phyloP scores from a whole-genome alignment of 2,797 vertebrate species.

The Sylvia borin region DNA sequence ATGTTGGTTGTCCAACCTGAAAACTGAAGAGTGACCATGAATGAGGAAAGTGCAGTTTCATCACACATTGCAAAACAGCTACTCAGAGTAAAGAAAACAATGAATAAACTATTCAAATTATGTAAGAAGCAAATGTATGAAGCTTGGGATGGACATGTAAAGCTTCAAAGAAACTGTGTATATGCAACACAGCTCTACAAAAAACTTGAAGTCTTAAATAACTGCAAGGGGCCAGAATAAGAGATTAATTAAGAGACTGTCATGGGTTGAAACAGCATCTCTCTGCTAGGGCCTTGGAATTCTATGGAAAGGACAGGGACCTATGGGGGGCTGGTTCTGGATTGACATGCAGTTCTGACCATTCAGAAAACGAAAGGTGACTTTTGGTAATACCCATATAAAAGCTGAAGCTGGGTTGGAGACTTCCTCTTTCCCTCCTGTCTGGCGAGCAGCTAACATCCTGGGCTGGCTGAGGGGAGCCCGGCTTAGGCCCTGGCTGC shows the following conservation, averaged over 20 bases:
- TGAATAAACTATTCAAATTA: neutral
- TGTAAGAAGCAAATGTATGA: neutral
- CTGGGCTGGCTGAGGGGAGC: too few species aligned
- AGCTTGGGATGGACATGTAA: neutral
- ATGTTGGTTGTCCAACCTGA: constrained; percentile 93
- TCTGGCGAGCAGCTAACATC: too few species aligned
- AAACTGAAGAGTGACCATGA: constrained; percentile 77
- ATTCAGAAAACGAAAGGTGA: too few species aligned
- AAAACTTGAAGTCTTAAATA: neutral
- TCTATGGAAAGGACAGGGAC: too few species aligned
- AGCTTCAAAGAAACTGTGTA: neutral
- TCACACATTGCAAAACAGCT: neutral
- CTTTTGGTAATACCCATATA: too few species aligned
- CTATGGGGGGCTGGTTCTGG: too few species aligned
- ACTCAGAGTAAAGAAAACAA: neutral
- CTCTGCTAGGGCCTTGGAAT: too few species aligned
- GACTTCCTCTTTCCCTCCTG: too few species aligned
- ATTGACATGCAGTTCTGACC: too few species aligned
- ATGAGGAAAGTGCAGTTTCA: constrained; percentile 18
- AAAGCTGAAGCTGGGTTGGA: too few species aligned
- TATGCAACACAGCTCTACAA: neutral
- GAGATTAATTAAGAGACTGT: neutral
- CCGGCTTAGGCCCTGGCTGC: too few species aligned
- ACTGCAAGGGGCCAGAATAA: neutral
- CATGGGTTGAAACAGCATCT: too few species aligned